Base-by-base conservation (phyloP, 2,888 invertebrate genomes). In the Eupithecia subumbrata region DNA sequence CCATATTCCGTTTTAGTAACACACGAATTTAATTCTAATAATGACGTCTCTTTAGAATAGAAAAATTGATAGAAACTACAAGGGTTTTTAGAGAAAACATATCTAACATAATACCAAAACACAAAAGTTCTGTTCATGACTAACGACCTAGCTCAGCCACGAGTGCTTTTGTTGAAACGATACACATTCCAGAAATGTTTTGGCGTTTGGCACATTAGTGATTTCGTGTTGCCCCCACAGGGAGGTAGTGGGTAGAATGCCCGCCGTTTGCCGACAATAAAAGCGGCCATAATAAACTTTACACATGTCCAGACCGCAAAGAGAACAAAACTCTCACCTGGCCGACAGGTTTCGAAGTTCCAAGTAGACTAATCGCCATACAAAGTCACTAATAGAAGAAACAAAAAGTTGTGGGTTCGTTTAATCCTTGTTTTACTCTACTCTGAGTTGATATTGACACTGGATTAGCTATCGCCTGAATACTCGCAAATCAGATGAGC, bases 261-360 rank as follows among this genome's bases (percentile, higher is more conserved):
- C 84, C 81, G 81, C 81, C 84, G 84, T 86, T 84, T 85, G 84
- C 83, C 83, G 79, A 86, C 86, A 88, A 91, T 88, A 91, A 91
- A 91, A 89, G 84, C 85, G 82, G 85, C 84, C 84, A 85, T 89
- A 90, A 92, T 92, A 90, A 92, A 91, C 89, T 91, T 90, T 91
- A 90, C 91, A 91, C 87, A 87, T 91, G 91, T 89, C 89, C 81
- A 82, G 82, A 85, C 87, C 87, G 87, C 89, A 89, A 89, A 90
- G 81, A 87, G 87, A 90, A 88, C 87, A 90, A 90, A 90, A 90
- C 85, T 84, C 90, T 90, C 90, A 89, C 90, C 89, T 87, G 87
- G 85, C 83, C 77, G 78, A 83, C 88, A 86, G 85, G 88, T 88
- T 87, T 83, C 91, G 40, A 68, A 68, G 68, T 68, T 43, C 22